Percentiles rank a stretch among this genome's conserved stretches.
Evolutionary conservation across 2,888 invertebrate species (phyloP).

Genomic region (Parnassius mnemosyne): DNA sequence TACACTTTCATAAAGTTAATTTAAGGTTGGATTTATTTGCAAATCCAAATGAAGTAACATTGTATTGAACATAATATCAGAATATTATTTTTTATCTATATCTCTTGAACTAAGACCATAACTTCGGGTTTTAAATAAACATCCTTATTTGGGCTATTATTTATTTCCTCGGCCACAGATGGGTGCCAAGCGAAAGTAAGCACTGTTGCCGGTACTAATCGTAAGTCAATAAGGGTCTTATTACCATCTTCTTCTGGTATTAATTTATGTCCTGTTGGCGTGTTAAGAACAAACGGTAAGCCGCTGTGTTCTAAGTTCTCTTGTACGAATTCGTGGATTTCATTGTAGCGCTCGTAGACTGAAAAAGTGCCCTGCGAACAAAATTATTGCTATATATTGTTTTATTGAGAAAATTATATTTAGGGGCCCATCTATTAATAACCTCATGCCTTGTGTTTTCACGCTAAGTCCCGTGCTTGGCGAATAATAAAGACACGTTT

Average conservation of each 20-base stretch:
- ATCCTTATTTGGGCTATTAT: slow-evolving; percentile 74
- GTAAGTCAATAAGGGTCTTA: slow-evolving; percentile 87
- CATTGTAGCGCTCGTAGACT: slow-evolving; percentile 87
- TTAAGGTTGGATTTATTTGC: not conserved
- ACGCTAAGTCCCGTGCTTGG: too few relatives aligned
- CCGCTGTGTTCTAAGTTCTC: slow-evolving; percentile 86
- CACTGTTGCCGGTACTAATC: slow-evolving; percentile 90
- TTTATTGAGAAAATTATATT: too few relatives aligned
- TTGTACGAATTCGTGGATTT: slow-evolving; percentile 88
- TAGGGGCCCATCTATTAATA: too few relatives aligned
- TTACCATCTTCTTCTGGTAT: slow-evolving; percentile 83
- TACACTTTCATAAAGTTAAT: too few relatives aligned
- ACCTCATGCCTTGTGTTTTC: too few relatives aligned
- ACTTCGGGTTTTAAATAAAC: slow-evolving; percentile 89
- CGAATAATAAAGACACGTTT: too few relatives aligned
- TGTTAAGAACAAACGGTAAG: slow-evolving; percentile 85
- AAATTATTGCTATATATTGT: not conserved
- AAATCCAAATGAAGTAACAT: slow-evolving; percentile 21
- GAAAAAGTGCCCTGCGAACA: slow-evolving; percentile 91
- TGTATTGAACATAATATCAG: slow-evolving; percentile 27
- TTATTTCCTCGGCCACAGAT: slow-evolving; percentile 72
- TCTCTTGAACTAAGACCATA: slow-evolving; percentile 83
- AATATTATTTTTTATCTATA: slow-evolving; percentile 43
- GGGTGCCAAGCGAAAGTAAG: slow-evolving; percentile 87
- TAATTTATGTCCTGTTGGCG: slow-evolving; percentile 84